Evolutionary conservation across 2,113 vertebrate genomes (phyloP).

Genomic region (Tylochromis polylepis): DNA sequence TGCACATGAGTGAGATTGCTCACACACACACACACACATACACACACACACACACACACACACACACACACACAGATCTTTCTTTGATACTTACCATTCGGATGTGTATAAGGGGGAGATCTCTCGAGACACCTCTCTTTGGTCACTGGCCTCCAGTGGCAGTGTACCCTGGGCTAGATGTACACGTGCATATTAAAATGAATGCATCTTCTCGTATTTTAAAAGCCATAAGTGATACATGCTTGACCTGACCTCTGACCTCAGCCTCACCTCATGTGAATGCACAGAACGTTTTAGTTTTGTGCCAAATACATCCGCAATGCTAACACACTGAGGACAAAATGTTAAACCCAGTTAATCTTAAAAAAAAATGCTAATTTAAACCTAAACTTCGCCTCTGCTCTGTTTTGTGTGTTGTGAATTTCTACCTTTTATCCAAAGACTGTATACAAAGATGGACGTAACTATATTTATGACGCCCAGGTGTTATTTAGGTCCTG

Average conservation of each 20-base stretch:
- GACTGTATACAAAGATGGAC: neutral
- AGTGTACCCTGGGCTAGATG: conserved; percentile 4
- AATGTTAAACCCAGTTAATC: neutral
- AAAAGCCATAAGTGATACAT: conserved; percentile 4
- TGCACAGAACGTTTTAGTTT: neutral
- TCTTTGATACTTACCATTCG: conserved; percentile 15
- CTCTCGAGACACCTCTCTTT: conserved; percentile 17
- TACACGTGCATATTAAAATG: neutral
- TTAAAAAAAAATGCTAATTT: neutral
- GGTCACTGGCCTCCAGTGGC: conserved; percentile 34
- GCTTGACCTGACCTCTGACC: conserved; percentile 8
- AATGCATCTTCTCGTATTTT: neutral
- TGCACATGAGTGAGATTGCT: neutral
- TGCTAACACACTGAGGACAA: neutral
- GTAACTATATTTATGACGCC: neutral
- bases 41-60: neutral
- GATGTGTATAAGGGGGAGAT: conserved; percentile 14
- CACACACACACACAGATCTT: neutral
- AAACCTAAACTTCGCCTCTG: neutral
- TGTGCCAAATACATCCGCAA: neutral
- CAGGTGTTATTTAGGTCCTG: neutral
- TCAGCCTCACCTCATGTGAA: neutral
- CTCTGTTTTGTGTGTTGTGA: neutral
- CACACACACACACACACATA: neutral
- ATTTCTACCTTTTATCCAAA: neutral